phyloP scores from a whole-genome alignment of 2,888 invertebrate species.

The Allacma fusca region DNA sequence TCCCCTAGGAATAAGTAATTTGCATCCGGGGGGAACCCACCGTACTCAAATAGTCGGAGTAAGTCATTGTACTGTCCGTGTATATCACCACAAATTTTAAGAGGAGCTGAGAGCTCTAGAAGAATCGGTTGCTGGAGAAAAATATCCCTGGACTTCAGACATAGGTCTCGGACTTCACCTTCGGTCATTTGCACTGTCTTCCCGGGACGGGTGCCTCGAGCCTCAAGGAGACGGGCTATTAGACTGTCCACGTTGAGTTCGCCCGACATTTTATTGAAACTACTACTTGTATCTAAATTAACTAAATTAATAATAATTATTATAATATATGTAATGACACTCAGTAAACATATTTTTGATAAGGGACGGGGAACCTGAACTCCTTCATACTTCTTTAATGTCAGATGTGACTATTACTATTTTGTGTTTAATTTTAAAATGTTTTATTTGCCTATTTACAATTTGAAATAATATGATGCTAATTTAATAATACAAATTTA shows the following conservation, averaged over 20 bases:
- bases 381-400: no score
- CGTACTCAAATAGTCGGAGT: slow-evolving; percentile 96
- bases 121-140: slow-evolving; percentile 98
- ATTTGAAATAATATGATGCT: no score
- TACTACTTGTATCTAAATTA: no score
- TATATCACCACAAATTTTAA: slow-evolving; percentile 99
- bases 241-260: slow-evolving; percentile 68
- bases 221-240: slow-evolving; percentile 67
- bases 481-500: no score
- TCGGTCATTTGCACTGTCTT: slow-evolving; percentile 99
- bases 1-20: slow-evolving; percentile 85
- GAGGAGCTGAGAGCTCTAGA: slow-evolving; percentile 95
- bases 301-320: no score
- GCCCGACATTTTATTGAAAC: no score
- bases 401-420: no score
- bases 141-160: slow-evolving; percentile 97
- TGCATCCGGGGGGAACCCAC: slow-evolving; percentile 98
- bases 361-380: no score
- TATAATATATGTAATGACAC: no score
- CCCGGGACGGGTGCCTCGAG: slow-evolving; percentile 97
- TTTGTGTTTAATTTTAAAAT: no score
- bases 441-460: no score
- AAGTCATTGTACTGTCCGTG: slow-evolving; percentile 99
- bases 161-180: slow-evolving; percentile 95
- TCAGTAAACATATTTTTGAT: no score